Evolutionary conservation across 2,113 vertebrate species (phyloP).

Genomic region (Pomatostomus ruficeps): DNA sequence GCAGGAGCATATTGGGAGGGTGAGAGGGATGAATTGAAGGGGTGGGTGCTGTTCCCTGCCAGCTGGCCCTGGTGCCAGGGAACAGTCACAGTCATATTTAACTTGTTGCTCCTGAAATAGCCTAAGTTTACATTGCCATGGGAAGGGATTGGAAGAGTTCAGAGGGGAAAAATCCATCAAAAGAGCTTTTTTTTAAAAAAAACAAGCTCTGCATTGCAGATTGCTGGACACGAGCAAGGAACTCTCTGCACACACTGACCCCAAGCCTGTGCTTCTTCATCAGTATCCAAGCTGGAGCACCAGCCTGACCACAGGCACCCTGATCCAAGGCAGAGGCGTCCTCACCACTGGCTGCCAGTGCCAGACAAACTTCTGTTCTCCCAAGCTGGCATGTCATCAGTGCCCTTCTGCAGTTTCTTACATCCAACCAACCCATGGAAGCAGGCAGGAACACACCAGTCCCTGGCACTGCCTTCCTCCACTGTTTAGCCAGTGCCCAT

Average conservation of each 20-base stretch:
- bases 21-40: not conserved
- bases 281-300: not conserved
- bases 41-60: not conserved
- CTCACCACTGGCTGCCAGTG: not conserved
- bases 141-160: conserved; percentile 15
- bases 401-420: not conserved
- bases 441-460: accelerated
- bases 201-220: not conserved
- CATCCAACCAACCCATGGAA: not conserved
- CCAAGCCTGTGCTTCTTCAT: accelerated
- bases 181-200: not conserved
- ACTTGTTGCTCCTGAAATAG: conserved; percentile 45
- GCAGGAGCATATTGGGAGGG: not conserved
- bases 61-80: not conserved
- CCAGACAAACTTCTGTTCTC: not conserved
- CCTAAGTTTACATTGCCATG: not conserved
- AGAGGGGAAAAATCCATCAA: conserved; percentile 20
- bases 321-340: accelerated
- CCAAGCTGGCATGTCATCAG: not conserved
- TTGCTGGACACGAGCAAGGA: accelerated
- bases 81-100: not conserved
- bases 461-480: not conserved
- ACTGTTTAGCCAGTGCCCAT: not conserved
- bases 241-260: not conserved
- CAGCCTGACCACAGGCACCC: not conserved